Conservation (phyloP, 2,888 invertebrate species). For the Allophyes oxyacanthae region DNA sequence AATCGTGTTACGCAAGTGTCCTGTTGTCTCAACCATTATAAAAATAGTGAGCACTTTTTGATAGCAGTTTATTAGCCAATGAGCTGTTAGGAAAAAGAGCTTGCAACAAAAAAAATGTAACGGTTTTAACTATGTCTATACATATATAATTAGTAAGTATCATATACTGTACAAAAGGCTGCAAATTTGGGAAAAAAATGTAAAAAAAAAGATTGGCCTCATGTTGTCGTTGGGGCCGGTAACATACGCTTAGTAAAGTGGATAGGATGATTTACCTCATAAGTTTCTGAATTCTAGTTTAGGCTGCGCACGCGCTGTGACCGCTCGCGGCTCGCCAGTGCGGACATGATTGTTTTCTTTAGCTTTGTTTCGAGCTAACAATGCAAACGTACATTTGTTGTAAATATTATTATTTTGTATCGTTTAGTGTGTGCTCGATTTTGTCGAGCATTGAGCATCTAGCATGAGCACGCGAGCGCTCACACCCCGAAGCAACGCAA, state of each 20-base stretch:
- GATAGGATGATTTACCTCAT: constrained; percentile 83
- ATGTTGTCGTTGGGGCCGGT: constrained; percentile 79
- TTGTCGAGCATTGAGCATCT: constrained; percentile 43
- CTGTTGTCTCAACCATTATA: constrained; percentile 70
- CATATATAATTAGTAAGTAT: constrained; percentile 52
- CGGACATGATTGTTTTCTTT: constrained; percentile 64
- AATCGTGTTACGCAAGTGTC: constrained; percentile 77
- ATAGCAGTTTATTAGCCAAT: constrained; percentile 50
- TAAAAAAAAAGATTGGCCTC: constrained; percentile 78
- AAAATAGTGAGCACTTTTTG: constrained; percentile 71
- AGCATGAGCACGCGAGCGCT: constrained; percentile 10
- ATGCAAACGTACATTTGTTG: constrained; percentile 66
- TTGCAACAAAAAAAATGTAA: constrained; percentile 45
- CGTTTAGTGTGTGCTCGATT: constrained; percentile 39
- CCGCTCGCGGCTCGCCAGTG: constrained; percentile 61
- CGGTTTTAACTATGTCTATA: constrained; percentile 81
- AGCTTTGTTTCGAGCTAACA: constrained; percentile 59
- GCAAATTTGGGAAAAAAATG: constrained; percentile 46
- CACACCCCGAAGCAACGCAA: constrained; percentile 52
- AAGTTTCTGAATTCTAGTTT: constrained; percentile 80
- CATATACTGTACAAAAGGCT: constrained; percentile 52
- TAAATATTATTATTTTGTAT: constrained; percentile 78
- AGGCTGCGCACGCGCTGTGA: constrained; percentile 66
- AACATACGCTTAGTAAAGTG: constrained; percentile 88
- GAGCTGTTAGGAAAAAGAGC: constrained; percentile 35